Conservation (phyloP, 2,888 invertebrate species). For the Sarcophaga carnaria region DNA sequence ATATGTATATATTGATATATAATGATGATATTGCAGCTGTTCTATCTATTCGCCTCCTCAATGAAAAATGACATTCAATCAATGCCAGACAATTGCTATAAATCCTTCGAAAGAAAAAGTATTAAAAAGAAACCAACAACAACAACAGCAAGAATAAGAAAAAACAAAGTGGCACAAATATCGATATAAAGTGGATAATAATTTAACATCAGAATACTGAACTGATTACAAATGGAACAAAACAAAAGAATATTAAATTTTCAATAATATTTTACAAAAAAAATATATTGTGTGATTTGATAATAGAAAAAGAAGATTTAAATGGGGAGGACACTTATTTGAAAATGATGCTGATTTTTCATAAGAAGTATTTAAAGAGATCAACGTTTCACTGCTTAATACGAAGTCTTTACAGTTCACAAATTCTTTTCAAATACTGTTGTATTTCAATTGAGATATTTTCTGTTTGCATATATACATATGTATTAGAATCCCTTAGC, state of each 20-base stretch:
- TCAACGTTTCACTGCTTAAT: too few species aligned
- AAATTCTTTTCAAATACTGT: too few species aligned
- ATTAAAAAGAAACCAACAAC: neutral
- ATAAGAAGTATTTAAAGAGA: too few species aligned
- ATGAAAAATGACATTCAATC: slow-evolving; percentile 56
- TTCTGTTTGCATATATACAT: too few species aligned
- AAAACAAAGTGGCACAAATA: neutral
- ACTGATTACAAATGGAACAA: neutral
- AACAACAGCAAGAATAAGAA: neutral
- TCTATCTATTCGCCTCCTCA: neutral
- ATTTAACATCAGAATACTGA: neutral
- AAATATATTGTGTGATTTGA: neutral
- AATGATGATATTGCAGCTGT: neutral
- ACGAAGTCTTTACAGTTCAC: too few species aligned
- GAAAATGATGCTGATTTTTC: too few species aligned
- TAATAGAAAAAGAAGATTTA: neutral
- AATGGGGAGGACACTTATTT: too few species aligned
- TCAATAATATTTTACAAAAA: neutral
- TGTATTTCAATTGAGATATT: too few species aligned
- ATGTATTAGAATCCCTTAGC: too few species aligned
- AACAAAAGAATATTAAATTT: neutral
- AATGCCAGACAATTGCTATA: slow-evolving; percentile 56
- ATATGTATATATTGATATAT: neutral
- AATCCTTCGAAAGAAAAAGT: slow-evolving; percentile 31
- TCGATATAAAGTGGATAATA: neutral